These are phyloP conservation scores for Prosapia bicincta DNA, from an alignment of 2,888 invertebrate species.

Conservation along the genomic window DNA sequence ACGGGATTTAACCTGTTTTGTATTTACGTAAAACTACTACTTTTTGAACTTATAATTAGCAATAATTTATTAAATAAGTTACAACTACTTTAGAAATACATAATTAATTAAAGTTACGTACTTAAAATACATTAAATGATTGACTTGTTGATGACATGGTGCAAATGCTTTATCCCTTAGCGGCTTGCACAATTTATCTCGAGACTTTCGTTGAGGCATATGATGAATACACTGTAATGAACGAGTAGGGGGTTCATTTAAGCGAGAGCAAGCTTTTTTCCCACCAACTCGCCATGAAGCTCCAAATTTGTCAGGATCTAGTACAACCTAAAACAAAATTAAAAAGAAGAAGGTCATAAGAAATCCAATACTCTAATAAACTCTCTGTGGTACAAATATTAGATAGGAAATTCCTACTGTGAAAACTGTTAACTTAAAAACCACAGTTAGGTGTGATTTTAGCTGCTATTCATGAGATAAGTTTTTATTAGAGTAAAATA, in stretches of 20 bases:
- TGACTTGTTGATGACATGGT: constrained; percentile 74
- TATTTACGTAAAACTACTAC: too few species aligned
- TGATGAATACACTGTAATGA: constrained; percentile 27
- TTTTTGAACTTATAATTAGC: too few species aligned
- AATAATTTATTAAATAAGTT: background rate
- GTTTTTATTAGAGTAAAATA: too few species aligned
- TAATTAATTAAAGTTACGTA: constrained; percentile 42
- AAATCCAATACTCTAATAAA: too few species aligned
- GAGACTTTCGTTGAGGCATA: constrained; percentile 28
- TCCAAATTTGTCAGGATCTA: constrained; percentile 69
- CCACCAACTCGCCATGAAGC: constrained; percentile 90
- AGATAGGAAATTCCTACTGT: too few species aligned
- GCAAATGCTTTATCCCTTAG: constrained; percentile 60
- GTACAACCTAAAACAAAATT: constrained; percentile 52
- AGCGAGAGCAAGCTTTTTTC: constrained; percentile 63
- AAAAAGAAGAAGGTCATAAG: too few species aligned
- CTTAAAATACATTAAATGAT: constrained; percentile 78
- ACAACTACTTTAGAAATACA: background rate
- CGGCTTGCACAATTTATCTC: constrained; percentile 51
- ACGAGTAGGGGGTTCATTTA: constrained; percentile 28
- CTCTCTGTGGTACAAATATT: too few species aligned
- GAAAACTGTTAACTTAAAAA: too few species aligned
- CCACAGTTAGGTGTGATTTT: too few species aligned
- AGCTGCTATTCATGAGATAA: too few species aligned
- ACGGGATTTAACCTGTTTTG: too few species aligned